Evolutionary conservation across 2,888 invertebrate species (phyloP), one percentile per base, ranked within the genome.

Genomic region (Cryptocheilus praepositus): DNA sequence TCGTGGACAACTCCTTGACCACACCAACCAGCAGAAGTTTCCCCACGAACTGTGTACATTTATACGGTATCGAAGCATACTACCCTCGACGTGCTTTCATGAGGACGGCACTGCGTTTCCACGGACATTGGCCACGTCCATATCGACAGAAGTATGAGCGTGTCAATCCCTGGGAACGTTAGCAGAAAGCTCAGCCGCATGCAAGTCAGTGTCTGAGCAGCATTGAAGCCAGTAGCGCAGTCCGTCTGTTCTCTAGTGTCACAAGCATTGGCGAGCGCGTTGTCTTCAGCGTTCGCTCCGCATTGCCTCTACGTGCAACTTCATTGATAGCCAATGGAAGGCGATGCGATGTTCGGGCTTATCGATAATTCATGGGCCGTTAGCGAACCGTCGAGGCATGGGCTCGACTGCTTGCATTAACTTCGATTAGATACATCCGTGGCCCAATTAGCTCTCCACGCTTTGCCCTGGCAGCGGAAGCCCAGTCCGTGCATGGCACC

Each of bases 361-460:
- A 77, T 81, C 79, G 81, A 79, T 80, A 77, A 80, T 80, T 80
- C 74, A 81, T 71, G 67, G 70, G 45, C 70, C 58, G 60, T 67
- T 65, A 58, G 55, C 55, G 54, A 49, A 62, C 56, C 44, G 8
- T 28, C 61, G 61, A 73, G 67, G 68, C 64, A 73, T 54, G 59
- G 57, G 18, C 53, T 61, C 64, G 55, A 64, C 63, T 64, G 58
- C 61, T 65, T 64, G 60, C 63, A 63, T 76, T 67, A 71, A 69
- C 61, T 73, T 71, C 73, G 76, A 76, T 76, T 71, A 77, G 67
- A 55, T 62, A 74, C 64, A 74, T 74, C 67, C 73, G 68, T 62
- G 69, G 71, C 74, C 66, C 71, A 77, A 77, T 77, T 77, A 77
- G 69, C 62, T 62, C 44, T 45, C 44, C 22, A 58, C 43, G 61